These are phyloP conservation scores for Ypsolopha scabrella DNA, from an alignment of 2,888 invertebrate species.

Conservation along the genomic window DNA sequence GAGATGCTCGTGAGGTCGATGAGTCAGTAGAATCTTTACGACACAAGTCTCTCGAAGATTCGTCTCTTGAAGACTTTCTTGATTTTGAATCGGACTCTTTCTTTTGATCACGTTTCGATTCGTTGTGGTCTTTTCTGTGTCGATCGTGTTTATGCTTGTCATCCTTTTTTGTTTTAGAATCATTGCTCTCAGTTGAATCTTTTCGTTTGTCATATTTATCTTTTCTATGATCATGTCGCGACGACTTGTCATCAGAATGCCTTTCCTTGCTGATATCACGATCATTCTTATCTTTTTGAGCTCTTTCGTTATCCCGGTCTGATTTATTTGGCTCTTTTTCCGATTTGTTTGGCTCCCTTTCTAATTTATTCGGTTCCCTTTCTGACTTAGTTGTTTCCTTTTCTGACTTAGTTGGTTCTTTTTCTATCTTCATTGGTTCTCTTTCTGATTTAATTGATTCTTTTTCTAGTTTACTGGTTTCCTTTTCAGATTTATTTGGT, in stretches of 20 bases:
- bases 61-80: slow-evolving; percentile 57
- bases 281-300: slow-evolving; percentile 30
- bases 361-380: not conserved
- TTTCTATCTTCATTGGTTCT: slow-evolving; percentile 20
- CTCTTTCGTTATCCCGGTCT: slow-evolving; percentile 37
- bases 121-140: slow-evolving; percentile 43
- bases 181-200: slow-evolving; percentile 34
- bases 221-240: slow-evolving; percentile 60
- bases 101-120: slow-evolving; percentile 53
- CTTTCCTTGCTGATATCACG: slow-evolving; percentile 39
- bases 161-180: slow-evolving; percentile 42
- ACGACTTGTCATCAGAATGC: slow-evolving; percentile 43
- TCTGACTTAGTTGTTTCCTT: slow-evolving; percentile 11
- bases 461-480: slow-evolving; percentile 31
- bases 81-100: slow-evolving; percentile 47
- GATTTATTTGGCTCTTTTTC: slow-evolving; percentile 14
- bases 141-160: slow-evolving; percentile 63
- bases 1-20: slow-evolving; percentile 52
- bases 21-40: slow-evolving; percentile 66
- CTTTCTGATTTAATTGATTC: not conserved
- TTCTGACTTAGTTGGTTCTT: too few relatives aligned
- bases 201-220: slow-evolving; percentile 51
- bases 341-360: not conserved
- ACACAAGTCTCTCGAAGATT: slow-evolving; percentile 44
- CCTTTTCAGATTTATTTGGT: slow-evolving; percentile 31